Evolutionary conservation across 1,140 invertebrate species (phyloP), one percentile per base, ranked within the genome.

Genomic region (Zaprionus ghesquierei): DNA sequence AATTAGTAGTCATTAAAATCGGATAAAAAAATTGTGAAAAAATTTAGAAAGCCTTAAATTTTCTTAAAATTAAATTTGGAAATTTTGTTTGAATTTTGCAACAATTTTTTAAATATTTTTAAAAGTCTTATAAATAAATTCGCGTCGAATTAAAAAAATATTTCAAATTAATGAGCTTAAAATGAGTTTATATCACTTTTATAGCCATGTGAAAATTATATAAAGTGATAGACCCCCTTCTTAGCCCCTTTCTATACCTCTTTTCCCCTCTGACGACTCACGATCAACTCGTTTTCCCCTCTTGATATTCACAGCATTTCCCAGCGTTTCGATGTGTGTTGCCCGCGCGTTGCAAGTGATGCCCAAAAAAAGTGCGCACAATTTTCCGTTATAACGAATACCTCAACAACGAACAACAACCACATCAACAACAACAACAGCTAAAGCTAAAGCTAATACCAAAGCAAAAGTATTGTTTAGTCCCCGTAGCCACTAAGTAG

Each of bases 301-400:
- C 73, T 69, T 68, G 70, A 9, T n/a, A n/a, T 71, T 86, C 81
- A 46, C 82, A 87, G 82, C 71, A 49, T 54, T 56, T 23, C 55
- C 63, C 56, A 69, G 59, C 41, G 61, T 27, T 41, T 84, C 82
- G 66, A 87, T 87, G 82, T 72, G 76, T 69, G 79, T 70, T 53
- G 68, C 46, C 61, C 68, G 58, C 49, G 60, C 56, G 58, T 65
- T 50, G 18, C 69, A 64, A 75, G 33, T 64, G 63, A 65, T 69
- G 73, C 66, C 62, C 59, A 71, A 74, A 71, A 71, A 74, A 71
- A 78, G 82, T 69, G 65, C 73, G 25, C 75, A 80, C 41, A 89
- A 82, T 44, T 89, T 89, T 38, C 84, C 84, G 6, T 89, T 89
- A 89, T 89, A 89, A 89, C 84, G 69, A 72, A 69, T 75, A 58